Conservation (phyloP, 2,888 invertebrate species). For the Melinaea marsaeus region DNA sequence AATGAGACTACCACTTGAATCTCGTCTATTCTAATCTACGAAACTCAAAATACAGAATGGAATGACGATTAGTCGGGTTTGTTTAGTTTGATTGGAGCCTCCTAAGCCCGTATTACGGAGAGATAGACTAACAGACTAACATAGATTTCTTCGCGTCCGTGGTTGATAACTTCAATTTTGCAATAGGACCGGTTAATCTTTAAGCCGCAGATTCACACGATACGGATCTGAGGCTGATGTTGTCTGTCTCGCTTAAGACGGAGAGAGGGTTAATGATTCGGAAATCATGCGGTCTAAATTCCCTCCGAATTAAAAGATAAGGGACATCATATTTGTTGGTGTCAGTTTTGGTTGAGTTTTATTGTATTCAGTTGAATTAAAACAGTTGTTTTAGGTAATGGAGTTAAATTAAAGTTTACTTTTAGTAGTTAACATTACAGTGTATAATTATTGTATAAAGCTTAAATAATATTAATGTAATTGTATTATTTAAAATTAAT, state of each 20-base stretch:
- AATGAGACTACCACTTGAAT: slow-evolving; percentile 68
- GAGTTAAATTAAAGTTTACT: neutral
- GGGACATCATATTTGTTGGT: slow-evolving; percentile 72
- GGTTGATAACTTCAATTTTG: slow-evolving; percentile 72
- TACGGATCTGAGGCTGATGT: slow-evolving; percentile 74
- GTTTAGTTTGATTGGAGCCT: slow-evolving; percentile 75
- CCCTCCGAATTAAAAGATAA: slow-evolving; percentile 73
- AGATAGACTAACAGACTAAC: no score
- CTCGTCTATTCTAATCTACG: slow-evolving; percentile 67
- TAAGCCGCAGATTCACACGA: slow-evolving; percentile 67
- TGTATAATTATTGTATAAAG: no score
- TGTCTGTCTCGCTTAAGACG: slow-evolving; percentile 76
- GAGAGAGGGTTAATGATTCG: slow-evolving; percentile 74
- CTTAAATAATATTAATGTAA: no score
- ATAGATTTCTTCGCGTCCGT: slow-evolving; percentile 72
- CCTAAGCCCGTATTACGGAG: slow-evolving; percentile 68
- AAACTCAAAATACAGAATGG: slow-evolving; percentile 71
- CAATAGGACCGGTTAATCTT: slow-evolving; percentile 68
- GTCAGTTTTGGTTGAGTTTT: slow-evolving; percentile 42
- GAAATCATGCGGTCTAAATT: slow-evolving; percentile 76
- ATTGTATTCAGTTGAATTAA: slow-evolving; percentile 11
- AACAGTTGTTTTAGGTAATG: slow-evolving; percentile 12
- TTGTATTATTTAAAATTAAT: neutral
- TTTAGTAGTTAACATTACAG: neutral
- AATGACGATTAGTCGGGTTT: slow-evolving; percentile 72